Conservation (phyloP, 2,113 vertebrate genomes). For the Daphoenositta chrysoptera region DNA sequence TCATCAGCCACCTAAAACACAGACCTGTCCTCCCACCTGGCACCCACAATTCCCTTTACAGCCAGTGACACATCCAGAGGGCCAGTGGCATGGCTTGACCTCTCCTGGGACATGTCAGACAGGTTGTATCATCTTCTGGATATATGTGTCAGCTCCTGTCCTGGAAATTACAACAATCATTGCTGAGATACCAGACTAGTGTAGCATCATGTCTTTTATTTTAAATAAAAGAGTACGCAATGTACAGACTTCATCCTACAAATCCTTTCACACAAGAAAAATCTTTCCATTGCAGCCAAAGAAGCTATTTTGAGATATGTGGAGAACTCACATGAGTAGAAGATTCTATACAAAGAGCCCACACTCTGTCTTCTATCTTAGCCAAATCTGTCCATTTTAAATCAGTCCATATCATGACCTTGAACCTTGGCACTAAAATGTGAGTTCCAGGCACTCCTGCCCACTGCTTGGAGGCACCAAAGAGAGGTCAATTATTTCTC, state of each 20-base stretch:
- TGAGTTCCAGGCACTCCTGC: slow-evolving; percentile 21
- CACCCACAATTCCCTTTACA: neutral
- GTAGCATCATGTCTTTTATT: neutral
- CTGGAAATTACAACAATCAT: neutral
- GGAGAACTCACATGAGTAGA: neutral
- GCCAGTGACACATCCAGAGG: neutral
- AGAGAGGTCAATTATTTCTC: slow-evolving; percentile 7
- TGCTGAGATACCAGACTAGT: neutral
- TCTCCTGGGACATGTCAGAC: neutral
- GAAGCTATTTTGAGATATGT: neutral
- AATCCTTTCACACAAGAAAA: neutral
- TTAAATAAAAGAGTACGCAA: neutral
- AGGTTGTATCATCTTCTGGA: neutral
- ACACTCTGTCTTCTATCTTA: neutral
- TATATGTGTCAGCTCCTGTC: neutral
- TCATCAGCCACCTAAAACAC: neutral
- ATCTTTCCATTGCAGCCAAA: neutral
- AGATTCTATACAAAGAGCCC: neutral
- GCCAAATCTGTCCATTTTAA: slow-evolving; percentile 13
- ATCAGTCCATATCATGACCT: neutral
- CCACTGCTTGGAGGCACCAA: neutral
- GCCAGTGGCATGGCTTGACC: neutral
- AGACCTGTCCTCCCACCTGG: neutral
- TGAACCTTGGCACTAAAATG: slow-evolving; percentile 31
- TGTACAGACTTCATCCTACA: neutral